phyloP scores from a whole-genome alignment of 2,113 vertebrate genomes.

The Poeciliopsis prolifica region DNA sequence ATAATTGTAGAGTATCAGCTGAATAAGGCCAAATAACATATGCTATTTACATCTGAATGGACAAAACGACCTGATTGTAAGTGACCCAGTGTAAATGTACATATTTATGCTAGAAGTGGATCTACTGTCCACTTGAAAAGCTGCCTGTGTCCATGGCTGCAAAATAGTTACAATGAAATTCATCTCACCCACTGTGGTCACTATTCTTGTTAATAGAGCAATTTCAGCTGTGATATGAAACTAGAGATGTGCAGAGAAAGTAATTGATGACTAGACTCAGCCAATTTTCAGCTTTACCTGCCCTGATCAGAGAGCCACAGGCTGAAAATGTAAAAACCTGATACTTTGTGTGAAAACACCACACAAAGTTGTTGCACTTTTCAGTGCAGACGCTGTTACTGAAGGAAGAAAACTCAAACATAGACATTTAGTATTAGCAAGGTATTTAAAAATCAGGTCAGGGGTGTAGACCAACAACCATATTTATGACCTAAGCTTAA shows the following conservation, averaged over 20 bases:
- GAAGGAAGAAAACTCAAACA: not conserved
- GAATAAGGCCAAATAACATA: not conserved
- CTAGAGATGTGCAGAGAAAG: not conserved
- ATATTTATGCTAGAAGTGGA: conserved; percentile 58
- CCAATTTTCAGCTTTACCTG: not conserved
- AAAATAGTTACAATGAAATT: conserved; percentile 5
- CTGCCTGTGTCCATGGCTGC: not conserved
- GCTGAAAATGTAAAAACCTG: not conserved
- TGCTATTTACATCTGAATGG: conserved; percentile 1
- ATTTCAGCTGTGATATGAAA: not conserved
- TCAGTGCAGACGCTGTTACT: not conserved
- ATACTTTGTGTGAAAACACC: not conserved
- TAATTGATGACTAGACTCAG: not conserved
- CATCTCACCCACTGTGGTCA: not conserved
- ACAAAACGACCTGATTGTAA: not conserved
- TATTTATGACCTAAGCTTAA: not conserved
- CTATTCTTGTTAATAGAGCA: not conserved
- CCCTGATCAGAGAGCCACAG: not conserved
- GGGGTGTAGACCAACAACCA: not conserved
- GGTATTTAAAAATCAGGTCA: not conserved
- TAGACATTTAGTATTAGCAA: not conserved
- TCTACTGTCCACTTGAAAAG: conserved; percentile 41
- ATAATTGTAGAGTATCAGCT: no score
- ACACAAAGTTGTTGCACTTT: not conserved
- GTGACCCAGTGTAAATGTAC: not conserved